Evolutionary conservation across 2,113 vertebrate genomes (phyloP).

Genomic region (Ellobius talpinus): DNA sequence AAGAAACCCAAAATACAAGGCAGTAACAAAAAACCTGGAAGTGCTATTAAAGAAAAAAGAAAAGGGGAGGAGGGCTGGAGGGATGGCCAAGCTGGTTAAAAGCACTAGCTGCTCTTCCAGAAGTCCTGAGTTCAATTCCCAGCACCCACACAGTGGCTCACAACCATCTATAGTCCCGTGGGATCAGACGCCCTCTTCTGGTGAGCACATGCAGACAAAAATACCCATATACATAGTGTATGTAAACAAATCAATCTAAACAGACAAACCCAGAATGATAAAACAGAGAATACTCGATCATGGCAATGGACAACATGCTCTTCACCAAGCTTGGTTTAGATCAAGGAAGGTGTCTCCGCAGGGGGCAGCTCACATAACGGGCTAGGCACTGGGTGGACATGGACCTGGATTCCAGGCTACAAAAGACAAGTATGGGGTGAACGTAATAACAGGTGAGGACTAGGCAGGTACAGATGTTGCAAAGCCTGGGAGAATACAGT

Average conservation of each 20-base stretch:
- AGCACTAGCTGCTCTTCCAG: neutral
- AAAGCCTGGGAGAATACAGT: neutral
- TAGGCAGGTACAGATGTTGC: neutral
- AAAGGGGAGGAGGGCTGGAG: neutral
- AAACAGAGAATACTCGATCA: neutral
- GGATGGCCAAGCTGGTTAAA: neutral
- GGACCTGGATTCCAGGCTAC: neutral
- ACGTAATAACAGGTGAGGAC: neutral
- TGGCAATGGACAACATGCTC: neutral
- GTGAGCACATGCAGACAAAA: neutral
- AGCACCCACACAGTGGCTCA: neutral
- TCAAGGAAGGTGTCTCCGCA: neutral
- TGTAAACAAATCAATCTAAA: neutral
- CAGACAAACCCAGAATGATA: neutral
- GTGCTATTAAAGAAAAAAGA: neutral
- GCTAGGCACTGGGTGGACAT: neutral
- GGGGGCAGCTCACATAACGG: neutral
- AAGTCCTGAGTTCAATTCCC: neutral
- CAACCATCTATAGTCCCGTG: neutral
- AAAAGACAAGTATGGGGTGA: neutral
- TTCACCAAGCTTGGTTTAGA: neutral
- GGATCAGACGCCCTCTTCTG: neutral
- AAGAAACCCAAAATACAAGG: neutral
- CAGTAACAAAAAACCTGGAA: neutral
- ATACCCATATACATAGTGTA: neutral